A percentile compares a stretch with the other conserved stretches of the same genome.
These are phyloP conservation scores for Esox lucius DNA, from an alignment of 2,797 vertebrate genomes.

Conservation along the genomic window DNA sequence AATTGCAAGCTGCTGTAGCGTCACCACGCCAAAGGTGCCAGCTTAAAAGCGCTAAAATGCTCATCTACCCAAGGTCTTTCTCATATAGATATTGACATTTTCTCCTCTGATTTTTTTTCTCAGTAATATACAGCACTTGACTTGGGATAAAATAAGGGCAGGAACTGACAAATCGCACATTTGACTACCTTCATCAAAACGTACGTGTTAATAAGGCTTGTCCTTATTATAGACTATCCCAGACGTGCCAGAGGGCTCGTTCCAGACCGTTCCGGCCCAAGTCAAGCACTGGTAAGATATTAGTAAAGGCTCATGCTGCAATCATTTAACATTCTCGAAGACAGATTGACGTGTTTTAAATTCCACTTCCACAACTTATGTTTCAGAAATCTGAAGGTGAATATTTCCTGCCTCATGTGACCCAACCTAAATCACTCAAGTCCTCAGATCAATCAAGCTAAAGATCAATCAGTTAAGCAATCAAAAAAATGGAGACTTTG, in stretches of 20 bases:
- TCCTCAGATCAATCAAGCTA: constrained; percentile 55
- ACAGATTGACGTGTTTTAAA: background rate
- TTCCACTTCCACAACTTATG: too few relatives aligned
- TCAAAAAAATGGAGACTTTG: constrained; percentile 4
- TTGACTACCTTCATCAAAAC: too few relatives aligned
- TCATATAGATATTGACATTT: background rate
- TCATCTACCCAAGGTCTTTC: constrained; percentile 7
- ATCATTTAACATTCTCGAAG: background rate
- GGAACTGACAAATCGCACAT: too few relatives aligned
- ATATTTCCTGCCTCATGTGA: constrained; percentile 34
- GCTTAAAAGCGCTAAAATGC: constrained; percentile 31
- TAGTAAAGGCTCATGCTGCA: background rate
- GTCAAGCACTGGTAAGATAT: too few relatives aligned
- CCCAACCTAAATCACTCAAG: constrained; percentile 49
- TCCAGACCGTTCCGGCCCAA: too few relatives aligned
- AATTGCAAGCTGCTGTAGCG: constrained; percentile 25
- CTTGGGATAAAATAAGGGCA: too few relatives aligned
- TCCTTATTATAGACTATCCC: too few relatives aligned
- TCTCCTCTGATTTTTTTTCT: background rate
- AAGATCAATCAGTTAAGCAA: constrained; percentile 19
- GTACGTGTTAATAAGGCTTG: too few relatives aligned
- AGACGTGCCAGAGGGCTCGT: too few relatives aligned
- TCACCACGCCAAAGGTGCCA: constrained; percentile 55
- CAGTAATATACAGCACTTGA: background rate
- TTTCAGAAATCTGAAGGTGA: constrained; percentile 13